Evolutionary conservation across 2,113 vertebrate species (phyloP).

Genomic region (Macroglossus sobrinus): DNA sequence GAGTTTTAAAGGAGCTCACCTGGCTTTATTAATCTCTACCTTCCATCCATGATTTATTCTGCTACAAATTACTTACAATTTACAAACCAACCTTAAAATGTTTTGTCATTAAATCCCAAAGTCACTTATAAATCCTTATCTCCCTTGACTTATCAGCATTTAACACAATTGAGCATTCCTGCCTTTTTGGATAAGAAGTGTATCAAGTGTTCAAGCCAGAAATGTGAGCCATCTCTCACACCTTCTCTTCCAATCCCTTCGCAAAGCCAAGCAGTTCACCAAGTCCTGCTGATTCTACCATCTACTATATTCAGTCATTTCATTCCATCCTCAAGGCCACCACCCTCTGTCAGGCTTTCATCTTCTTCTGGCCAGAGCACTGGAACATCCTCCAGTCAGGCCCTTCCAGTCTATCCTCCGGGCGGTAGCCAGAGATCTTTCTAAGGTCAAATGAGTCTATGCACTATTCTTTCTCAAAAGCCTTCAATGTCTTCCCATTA

Average conservation of each 20-base stretch:
- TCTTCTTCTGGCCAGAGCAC: neutral
- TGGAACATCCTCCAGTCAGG: neutral
- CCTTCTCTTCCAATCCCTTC: neutral
- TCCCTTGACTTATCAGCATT: neutral
- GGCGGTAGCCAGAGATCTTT: neutral
- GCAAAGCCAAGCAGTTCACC: neutral
- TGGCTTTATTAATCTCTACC: neutral
- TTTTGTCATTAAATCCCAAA: neutral
- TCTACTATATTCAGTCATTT: neutral
- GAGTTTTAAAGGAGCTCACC: neutral
- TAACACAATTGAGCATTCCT: neutral
- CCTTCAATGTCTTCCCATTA: neutral
- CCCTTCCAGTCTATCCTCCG: neutral
- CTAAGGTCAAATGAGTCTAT: neutral
- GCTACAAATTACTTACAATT: neutral
- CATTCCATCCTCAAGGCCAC: neutral
- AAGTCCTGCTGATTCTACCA: neutral
- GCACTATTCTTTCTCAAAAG: conserved; percentile 2
- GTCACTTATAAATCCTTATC: neutral
- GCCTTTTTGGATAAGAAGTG: neutral
- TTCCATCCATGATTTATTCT: neutral
- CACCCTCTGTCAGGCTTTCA: neutral
- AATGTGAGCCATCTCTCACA: neutral
- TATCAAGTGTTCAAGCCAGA: neutral
- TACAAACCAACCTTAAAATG: neutral